These are phyloP conservation scores for Oceanodroma tethys DNA, from an alignment of 2,113 vertebrate species.

Conservation along the genomic window DNA sequence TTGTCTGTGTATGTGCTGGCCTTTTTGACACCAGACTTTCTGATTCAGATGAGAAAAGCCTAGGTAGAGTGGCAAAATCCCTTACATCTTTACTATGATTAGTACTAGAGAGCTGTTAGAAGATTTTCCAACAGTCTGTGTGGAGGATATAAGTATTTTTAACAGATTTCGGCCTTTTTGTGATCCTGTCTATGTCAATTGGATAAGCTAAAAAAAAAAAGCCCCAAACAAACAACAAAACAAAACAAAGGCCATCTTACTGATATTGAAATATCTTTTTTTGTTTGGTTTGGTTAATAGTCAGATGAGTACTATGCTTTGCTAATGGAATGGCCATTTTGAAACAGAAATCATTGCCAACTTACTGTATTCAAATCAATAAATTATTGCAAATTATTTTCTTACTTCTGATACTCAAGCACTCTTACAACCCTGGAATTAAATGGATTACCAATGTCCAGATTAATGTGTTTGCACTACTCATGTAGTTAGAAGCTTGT, in stretches of 20 bases:
- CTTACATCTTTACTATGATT: background rate
- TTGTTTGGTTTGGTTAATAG: background rate
- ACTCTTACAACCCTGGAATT: background rate
- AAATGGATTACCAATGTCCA: background rate
- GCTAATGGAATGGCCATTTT: background rate
- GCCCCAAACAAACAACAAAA: background rate
- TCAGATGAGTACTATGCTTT: background rate
- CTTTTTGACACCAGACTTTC: background rate
- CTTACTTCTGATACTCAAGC: background rate
- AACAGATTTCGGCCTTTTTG: background rate
- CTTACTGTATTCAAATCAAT: background rate
- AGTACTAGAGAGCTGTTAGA: background rate
- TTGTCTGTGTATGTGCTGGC: rapidly evolving
- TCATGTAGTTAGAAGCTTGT: background rate
- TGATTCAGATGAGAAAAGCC: background rate
- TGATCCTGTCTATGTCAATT: background rate
- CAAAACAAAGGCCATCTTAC: background rate
- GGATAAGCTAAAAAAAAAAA: background rate
- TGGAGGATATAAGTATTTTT: background rate
- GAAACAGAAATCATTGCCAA: background rate
- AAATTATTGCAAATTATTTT: background rate
- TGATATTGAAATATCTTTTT: background rate
- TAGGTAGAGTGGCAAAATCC: background rate
- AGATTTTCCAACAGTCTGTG: background rate
- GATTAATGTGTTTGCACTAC: background rate